Conservation (phyloP, 1,140 invertebrate genomes). For the Caenorhabditis remanei region DNA sequence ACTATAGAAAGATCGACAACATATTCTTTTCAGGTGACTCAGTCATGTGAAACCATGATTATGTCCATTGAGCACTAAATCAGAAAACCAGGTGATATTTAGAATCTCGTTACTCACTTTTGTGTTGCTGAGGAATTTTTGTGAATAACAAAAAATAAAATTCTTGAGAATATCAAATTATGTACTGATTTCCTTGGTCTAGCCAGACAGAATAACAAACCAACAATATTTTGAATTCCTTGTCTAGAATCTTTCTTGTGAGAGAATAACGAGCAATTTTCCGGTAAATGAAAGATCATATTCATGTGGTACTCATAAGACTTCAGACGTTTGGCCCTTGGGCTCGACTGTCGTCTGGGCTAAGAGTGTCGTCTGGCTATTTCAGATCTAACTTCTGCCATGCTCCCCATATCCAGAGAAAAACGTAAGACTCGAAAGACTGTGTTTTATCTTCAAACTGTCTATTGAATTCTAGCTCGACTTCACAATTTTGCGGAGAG, state of each 20-base stretch:
- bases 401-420: no score
- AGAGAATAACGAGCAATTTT: no score
- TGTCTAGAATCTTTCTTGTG: conserved; percentile 1
- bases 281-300: no score
- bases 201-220: background rate
- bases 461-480: no score
- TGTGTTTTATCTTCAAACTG: no score
- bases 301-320: no score
- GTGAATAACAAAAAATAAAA: background rate
- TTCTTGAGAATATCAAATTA: background rate
- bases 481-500: no score
- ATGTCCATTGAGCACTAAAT: background rate
- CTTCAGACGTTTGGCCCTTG: no score
- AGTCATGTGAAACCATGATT: conserved; percentile 4
- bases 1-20: conserved; percentile 15
- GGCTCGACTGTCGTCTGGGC: background rate
- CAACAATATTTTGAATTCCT: background rate
- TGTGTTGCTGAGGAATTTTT: background rate
- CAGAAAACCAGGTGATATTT: conserved; percentile 1
- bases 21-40: background rate
- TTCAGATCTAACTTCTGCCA: background rate
- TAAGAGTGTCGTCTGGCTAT: background rate
- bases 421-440: no score
- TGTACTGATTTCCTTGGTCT: background rate
- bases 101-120: background rate